phyloP scores from a whole-genome alignment of 2,888 invertebrate genomes.

The Brenthis daphne region DNA sequence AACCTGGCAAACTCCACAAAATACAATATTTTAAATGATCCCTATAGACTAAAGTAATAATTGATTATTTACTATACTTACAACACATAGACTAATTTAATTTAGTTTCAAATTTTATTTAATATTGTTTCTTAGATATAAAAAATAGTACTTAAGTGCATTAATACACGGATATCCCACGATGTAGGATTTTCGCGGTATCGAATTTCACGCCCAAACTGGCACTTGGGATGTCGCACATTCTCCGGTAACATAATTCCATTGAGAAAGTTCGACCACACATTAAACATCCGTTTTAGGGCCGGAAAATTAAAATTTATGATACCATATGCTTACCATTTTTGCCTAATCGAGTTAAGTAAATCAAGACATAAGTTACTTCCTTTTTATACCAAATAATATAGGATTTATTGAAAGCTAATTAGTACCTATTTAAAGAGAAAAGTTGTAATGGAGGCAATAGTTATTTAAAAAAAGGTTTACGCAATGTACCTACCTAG shows the following conservation, averaged over 20 bases:
- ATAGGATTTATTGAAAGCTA: not conserved
- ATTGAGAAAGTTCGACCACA: constrained; percentile 31
- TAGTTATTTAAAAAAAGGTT: no score
- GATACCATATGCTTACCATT: constrained; percentile 8
- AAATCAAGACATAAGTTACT: constrained; percentile 49
- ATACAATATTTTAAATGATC: no score
- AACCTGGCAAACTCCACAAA: no score
- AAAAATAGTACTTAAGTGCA: not conserved
- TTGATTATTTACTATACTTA: no score
- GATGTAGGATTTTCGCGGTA: constrained; percentile 20
- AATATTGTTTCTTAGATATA: not conserved
- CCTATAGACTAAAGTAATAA: no score
- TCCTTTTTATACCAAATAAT: not conserved
- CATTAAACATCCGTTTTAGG: constrained; percentile 22
- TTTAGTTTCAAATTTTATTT: not conserved
- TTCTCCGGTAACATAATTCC: constrained; percentile 31
- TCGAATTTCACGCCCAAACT: constrained; percentile 22
- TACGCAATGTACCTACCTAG: no score
- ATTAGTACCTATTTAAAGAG: no score
- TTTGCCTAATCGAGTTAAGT: not conserved
- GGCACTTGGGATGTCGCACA: constrained; percentile 17
- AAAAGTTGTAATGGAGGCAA: no score
- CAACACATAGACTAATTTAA: not conserved
- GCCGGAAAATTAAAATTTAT: constrained; percentile 19
- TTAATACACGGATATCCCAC: constrained; percentile 15